Evolutionary conservation across 2,888 invertebrate species (phyloP).

Genomic region (Iselma pallidipennis): DNA sequence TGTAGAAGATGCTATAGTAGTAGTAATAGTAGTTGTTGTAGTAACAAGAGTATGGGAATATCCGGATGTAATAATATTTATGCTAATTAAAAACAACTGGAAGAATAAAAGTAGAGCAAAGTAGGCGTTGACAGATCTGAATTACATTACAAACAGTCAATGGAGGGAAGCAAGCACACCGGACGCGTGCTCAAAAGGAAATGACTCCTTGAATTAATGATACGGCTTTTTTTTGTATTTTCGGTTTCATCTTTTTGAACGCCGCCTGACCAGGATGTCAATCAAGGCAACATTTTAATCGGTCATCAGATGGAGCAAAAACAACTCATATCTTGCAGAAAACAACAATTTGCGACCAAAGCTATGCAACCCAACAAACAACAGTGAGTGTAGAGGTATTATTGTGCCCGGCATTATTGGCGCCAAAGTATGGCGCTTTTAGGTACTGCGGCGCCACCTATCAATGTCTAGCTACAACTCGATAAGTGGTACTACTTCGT

Average conservation of each 20-base stretch:
- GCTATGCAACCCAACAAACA: too few species aligned
- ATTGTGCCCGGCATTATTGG: too few species aligned
- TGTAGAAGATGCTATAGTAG: not conserved
- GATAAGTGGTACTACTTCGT: not conserved
- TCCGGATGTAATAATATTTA: constrained; percentile 7
- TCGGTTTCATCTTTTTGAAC: too few species aligned
- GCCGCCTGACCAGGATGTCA: too few species aligned
- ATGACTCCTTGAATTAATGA: not conserved
- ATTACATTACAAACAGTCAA: not conserved
- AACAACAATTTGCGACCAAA: too few species aligned
- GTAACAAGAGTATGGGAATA: not conserved
- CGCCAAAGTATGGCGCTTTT: too few species aligned
- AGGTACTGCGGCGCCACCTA: not conserved
- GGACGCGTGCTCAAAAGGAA: not conserved
- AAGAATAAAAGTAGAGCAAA: not conserved
- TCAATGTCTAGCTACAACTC: not conserved
- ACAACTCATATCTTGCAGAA: too few species aligned
- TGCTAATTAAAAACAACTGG: not conserved
- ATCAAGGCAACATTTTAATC: too few species aligned
- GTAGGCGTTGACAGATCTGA: not conserved
- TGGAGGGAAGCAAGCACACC: not conserved
- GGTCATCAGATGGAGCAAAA: too few species aligned
- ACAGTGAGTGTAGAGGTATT: too few species aligned
- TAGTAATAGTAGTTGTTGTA: not conserved
- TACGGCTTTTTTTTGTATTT: too few species aligned